Base-by-base conservation (phyloP, 2,888 invertebrate genomes). In the Hirtodrosophila alboralis region DNA sequence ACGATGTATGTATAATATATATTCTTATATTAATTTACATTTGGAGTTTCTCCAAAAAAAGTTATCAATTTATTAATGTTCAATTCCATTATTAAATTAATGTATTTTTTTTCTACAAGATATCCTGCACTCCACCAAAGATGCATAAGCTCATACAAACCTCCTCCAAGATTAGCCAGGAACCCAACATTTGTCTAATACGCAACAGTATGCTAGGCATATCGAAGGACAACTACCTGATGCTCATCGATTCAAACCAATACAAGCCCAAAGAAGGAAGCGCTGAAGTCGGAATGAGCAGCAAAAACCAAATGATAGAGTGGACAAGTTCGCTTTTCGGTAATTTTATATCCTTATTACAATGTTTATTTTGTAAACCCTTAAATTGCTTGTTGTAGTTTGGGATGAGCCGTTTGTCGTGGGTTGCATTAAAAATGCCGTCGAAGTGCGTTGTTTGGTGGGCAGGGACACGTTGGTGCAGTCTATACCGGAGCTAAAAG, bases 361-460 rank as follows among this genome's bases (percentile, higher is more conserved):
- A n/a, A 5, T 18, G 18, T 6, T 4, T 9, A 7, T 6, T 33
- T 5, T 13, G 3, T 14, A 23, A n/a, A 3, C 13, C 4, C 2
- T 3, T 21, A 2, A 12, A 23, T 13, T 16, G 14, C 1, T 1
- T 4, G 1, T 40, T 45, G 4, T 30, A 88, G 97, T 95, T 21
- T 97, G 97, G 94, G 98, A 99, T 90, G 95, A 96, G 81, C 99
- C 99, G 0, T 99, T 96, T 90, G 92, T 97, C 13, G 91, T 99
- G 53, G 97, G 97, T 4, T 92, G 98, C 40, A 91, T 97, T 41
- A 93, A 95, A 43, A 96, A 96, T 83, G 93, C 94, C 70, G 93
- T 98, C 26, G 96, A 98, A 90, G 93, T 98, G 4, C 95, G 97
- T 68, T 95, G 97, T 3, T 92, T 97, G 49, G 95, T 96, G 72